Conservation (phyloP, 1,140 invertebrate genomes). For the Hestina assimilis region DNA sequence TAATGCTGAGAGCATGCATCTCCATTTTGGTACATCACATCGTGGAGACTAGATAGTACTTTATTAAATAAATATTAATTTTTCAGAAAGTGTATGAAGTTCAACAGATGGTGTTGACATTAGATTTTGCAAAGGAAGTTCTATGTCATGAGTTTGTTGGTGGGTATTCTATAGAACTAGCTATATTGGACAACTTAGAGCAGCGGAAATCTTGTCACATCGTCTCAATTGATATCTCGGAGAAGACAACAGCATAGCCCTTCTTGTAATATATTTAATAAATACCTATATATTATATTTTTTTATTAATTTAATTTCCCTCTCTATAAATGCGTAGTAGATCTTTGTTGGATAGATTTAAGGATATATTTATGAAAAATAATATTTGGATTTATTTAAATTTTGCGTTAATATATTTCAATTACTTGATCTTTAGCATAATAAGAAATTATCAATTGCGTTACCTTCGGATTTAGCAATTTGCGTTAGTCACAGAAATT, state of each 20-base stretch:
- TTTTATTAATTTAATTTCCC: not conserved
- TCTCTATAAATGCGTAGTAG: too few relatives aligned
- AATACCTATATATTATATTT: not conserved
- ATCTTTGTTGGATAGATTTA: too few relatives aligned
- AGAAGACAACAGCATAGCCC: constrained; percentile 21
- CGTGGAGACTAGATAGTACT: too few relatives aligned
- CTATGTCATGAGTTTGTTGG: constrained; percentile 41
- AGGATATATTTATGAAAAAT: too few relatives aligned
- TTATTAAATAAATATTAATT: not conserved
- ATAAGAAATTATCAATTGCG: too few relatives aligned
- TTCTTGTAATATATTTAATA: not conserved
- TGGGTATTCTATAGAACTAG: constrained; percentile 32
- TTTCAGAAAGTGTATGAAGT: constrained; percentile 31
- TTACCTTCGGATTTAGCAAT: too few relatives aligned
- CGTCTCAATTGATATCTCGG: constrained; percentile 27
- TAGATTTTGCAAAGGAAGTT: constrained; percentile 37
- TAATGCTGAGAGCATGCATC: too few relatives aligned
- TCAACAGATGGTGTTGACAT: constrained; percentile 25
- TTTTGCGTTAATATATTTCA: too few relatives aligned
- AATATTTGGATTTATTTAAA: too few relatives aligned
- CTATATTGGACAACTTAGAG: constrained; percentile 15
- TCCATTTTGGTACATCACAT: too few relatives aligned
- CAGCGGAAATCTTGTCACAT: constrained; percentile 35
- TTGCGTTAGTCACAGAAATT: too few relatives aligned
- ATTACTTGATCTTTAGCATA: too few relatives aligned